Evolutionary conservation across 2,797 vertebrate species (phyloP), one percentile per base, ranked within the genome.

Genomic region (Bovichtus variegatus): DNA sequence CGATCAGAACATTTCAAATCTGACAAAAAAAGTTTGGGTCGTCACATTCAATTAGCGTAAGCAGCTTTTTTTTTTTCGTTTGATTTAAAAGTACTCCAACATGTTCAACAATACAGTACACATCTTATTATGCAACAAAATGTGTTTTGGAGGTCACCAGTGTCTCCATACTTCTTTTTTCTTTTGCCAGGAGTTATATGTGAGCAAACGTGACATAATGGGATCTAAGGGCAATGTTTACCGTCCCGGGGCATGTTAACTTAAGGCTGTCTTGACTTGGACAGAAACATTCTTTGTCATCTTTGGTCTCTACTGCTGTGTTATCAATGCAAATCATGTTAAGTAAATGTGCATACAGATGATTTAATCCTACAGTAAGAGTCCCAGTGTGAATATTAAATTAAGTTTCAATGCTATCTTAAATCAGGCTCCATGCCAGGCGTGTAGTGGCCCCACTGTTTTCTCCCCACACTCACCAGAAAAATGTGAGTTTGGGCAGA

Each of bases 361-460:
- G 85, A 93, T 94, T 91, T 91, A 90, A 91, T 78, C 72, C 59
- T 76, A 81, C 81, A 87, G 75, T 89, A 89, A 92, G 81, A 79
- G 76, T 68, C 64, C 59, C 69, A 80, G 57, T 84, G 63, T 83
- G 87, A 90, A 85, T 87, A 83, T 86, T 82, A 86, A 92, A 92
- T 93, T 76, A 91, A 88, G 86, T 91, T 81, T 72, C 70, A 58
- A 27, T 70, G 86, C 81, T 86, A 71, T 77, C 75, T 92, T 91
- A 83, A 88, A 93, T 93, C 83, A 92, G 85, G 65, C 70, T 74
- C 53, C 65, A 71, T 72, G 86, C 80, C 85, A 86, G 74, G 51
- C 63, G 18, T 71, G 60, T 29, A 69, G 65, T 80, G 41, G 29
- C 64, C 55, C 60, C 57, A 77, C 40, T 50, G 65, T 80, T 76